phyloP scores from a whole-genome alignment of 2,113 vertebrate species.

The Gracilinanus agilis region DNA sequence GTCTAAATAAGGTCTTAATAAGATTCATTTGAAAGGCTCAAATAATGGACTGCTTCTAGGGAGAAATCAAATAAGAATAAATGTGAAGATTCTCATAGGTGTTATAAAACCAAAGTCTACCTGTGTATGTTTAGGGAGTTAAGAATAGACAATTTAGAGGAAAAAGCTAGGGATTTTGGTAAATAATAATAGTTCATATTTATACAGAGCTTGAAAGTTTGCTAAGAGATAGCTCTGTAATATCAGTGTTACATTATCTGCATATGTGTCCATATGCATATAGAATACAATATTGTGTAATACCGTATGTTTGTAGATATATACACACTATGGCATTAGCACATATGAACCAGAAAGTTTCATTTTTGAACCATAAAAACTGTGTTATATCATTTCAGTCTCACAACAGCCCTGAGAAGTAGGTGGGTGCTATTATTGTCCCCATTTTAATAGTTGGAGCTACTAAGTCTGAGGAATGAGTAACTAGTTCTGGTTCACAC shows the following conservation, averaged over 20 bases:
- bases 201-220: neutral
- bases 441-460: neutral
- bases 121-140: neutral
- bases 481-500: neutral
- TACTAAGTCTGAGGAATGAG: too few relatives aligned
- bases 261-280: neutral
- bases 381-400: neutral
- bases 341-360: too few relatives aligned
- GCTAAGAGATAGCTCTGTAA: neutral
- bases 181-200: too few relatives aligned
- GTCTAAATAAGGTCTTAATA: too few relatives aligned
- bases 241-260: neutral
- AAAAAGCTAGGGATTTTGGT: neutral
- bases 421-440: neutral
- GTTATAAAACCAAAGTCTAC: neutral
- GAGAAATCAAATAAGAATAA: neutral
- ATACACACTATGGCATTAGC: too few relatives aligned
- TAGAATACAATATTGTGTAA: neutral
- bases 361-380: neutral
- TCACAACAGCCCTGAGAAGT: neutral
- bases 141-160: neutral
- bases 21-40: neutral
- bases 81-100: neutral
- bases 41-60: neutral
- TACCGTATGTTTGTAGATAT: neutral